Evolutionary conservation across 64 coral and sea anemone genomes (phyloP), one percentile per base, ranked within the genome.

Genomic region (Anthopleura sola): DNA sequence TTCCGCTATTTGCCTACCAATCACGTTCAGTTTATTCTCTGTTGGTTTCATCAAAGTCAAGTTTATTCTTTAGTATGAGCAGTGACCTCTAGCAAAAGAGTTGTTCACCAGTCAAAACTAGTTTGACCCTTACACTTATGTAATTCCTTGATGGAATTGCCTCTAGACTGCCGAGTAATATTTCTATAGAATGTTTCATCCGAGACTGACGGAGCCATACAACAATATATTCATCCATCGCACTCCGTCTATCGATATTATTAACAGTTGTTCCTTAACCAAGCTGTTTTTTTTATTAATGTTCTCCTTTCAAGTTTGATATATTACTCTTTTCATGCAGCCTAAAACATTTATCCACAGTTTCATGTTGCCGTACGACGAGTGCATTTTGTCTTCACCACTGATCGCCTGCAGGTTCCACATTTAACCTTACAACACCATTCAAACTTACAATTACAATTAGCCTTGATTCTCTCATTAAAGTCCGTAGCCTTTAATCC

Each of bases 361-460:
- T 58, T 58, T 58, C 55, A 58, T 58, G 55, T 58, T n/a, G n/a
- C n/a, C 62, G 23, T 0, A 26, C 23, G 24, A 26, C 23, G 62
- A 68, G 66, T 34, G 24, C 66, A 71, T 34, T 71, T 71, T 34
- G 66, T 71, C 29, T 71, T 71, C 13, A 71, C 66, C 66, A 15
- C 66, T 17, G 66, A n/a, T 17, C 66, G 8, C 66, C 29, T 71
- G 29, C 66, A 71, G 28, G 66, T 71, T 29, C 13, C 76, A 79
- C 93, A 95, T 9, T 37, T 20, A 6, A 95, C 93, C 13, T 47
- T 66, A 36, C 93, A 95, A 48, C 93, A 95, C 93, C 93, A 95
- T 2, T 79, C 13, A 55, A 95, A 95, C 75, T 91, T 86, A 66
- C 93, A 95, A 47, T 82, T 54, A 46, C 93, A 95, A 15, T 82